Conservation (phyloP, 2,797 vertebrate genomes). For the Notolabrus celidotus region DNA sequence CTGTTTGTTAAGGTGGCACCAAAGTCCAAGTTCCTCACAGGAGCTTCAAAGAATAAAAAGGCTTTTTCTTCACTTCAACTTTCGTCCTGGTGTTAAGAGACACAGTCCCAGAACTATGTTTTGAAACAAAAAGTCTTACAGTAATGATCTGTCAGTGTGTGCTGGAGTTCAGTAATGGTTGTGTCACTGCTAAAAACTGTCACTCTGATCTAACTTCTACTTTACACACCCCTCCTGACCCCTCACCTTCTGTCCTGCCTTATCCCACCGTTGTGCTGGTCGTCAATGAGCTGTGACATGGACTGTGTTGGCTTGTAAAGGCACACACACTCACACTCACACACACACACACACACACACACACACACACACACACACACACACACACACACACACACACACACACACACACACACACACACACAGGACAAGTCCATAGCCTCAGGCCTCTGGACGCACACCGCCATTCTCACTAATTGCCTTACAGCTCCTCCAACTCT, state of each 20-base stretch:
- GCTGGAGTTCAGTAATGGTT: not conserved
- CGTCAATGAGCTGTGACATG: constrained; percentile 69
- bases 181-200: constrained; percentile 17
- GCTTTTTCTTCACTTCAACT: too few relatives aligned
- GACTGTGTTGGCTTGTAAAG: constrained; percentile 53
- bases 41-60: too few relatives aligned
- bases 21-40: too few relatives aligned
- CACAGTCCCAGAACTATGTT: too few relatives aligned
- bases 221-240: constrained; percentile 36
- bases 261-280: constrained; percentile 51
- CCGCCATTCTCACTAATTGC: constrained; percentile 70
- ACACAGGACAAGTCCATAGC: constrained; percentile 36
- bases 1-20: too few relatives aligned
- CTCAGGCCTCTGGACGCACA: constrained; percentile 57
- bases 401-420: constrained; percentile 32
- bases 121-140: too few relatives aligned
- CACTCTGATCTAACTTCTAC: constrained; percentile 26
- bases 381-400: constrained; percentile 36
- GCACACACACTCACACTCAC: constrained; percentile 33
- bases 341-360: too few relatives aligned
- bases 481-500: constrained; percentile 28
- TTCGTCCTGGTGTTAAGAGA: too few relatives aligned
- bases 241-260: constrained; percentile 32
- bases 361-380: constrained; percentile 33
- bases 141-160: not conserved